phyloP scores from a whole-genome alignment of 2,888 invertebrate species.

The Stenolophus ochropezus region DNA sequence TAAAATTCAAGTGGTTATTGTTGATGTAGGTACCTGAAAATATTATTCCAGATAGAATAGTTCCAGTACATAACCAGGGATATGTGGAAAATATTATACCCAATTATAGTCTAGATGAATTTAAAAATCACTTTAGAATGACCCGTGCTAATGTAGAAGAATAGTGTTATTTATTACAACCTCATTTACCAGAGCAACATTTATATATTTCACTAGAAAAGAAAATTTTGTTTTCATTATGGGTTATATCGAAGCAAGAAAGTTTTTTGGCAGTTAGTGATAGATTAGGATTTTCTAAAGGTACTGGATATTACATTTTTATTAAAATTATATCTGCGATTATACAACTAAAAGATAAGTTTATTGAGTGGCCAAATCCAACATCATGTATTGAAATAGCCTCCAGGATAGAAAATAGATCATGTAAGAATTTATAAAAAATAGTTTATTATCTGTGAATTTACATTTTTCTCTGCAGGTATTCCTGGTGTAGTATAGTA shows the following conservation, averaged over 20 bases:
- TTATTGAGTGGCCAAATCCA: conserved; percentile 6
- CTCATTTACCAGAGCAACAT: not conserved
- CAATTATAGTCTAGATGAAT: conserved; percentile 1
- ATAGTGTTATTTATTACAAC: not conserved
- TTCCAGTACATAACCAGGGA: not conserved
- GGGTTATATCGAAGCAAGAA: not conserved
- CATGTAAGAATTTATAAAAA: not conserved
- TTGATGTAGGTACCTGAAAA: not conserved
- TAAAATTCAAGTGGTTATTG: not conserved
- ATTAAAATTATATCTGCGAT: not conserved
- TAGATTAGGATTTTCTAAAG: conserved; percentile 1
- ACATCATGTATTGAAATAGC: not conserved
- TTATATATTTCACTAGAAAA: not conserved
- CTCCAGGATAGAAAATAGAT: not conserved
- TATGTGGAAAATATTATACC: not conserved
- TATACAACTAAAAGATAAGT: not conserved
- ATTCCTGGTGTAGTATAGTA: conserved; percentile 39
- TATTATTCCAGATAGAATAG: not conserved
- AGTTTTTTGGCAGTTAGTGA: conserved; percentile 1
- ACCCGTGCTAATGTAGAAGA: not conserved
- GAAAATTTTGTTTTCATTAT: conserved; percentile 10
- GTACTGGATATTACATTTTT: not conserved
- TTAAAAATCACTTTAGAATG: conserved; percentile 17
- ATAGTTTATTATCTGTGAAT: not conserved
- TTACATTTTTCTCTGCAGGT: not conserved